A percentile compares a stretch with the other conserved stretches of the same genome.
phyloP scores from a whole-genome alignment of 2,113 vertebrate genomes.

The Macrotus californicus region DNA sequence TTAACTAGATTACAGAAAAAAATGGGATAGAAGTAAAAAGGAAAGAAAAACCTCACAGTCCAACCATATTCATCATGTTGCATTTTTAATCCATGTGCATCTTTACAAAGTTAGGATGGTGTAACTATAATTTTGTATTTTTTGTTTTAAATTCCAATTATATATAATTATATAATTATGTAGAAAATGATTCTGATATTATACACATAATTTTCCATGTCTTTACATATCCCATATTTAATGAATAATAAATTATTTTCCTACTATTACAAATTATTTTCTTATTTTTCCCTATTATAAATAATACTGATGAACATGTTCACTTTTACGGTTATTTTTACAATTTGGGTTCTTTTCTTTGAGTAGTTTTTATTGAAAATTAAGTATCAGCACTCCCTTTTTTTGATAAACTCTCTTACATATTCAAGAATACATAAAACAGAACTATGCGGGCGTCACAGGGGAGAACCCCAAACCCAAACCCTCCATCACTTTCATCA shows the following conservation, averaged over 20 bases:
- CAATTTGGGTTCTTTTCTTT: neutral
- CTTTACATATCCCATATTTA: neutral
- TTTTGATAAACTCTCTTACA: neutral
- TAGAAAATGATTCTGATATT: neutral
- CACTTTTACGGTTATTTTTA: neutral
- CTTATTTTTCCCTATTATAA: conserved; percentile 16
- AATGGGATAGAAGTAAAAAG: neutral
- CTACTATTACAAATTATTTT: neutral
- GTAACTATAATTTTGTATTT: neutral
- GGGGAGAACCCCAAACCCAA: neutral
- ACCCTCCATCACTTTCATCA: neutral
- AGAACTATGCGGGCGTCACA: neutral
- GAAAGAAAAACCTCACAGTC: neutral
- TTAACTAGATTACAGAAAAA: conserved; percentile 7
- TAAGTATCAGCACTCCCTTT: neutral
- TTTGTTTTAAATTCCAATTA: conserved; percentile 20
- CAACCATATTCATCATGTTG: neutral
- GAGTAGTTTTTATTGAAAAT: neutral
- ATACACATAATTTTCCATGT: neutral
- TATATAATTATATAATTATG: neutral
- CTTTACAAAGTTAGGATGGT: neutral
- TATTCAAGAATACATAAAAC: neutral
- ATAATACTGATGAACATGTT: neutral
- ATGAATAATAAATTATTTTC: conserved; percentile 29
- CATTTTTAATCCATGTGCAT: neutral